Evolutionary conservation across 1,140 invertebrate genomes (phyloP).

Genomic region (Drosophila willistoni): DNA sequence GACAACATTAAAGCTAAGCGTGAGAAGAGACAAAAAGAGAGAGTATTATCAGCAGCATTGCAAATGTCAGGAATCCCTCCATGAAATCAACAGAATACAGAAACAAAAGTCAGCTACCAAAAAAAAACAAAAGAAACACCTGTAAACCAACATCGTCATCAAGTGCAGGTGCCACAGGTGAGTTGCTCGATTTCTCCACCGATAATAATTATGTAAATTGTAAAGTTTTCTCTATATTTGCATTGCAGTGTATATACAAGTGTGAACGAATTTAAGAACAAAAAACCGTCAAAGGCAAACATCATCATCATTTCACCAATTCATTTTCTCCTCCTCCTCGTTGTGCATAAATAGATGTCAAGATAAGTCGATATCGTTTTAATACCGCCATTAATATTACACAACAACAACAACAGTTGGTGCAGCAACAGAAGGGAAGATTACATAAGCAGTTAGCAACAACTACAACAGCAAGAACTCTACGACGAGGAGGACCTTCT

Average conservation of each 20-base stretch:
- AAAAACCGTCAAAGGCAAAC: not conserved
- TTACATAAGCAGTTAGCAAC: not conserved
- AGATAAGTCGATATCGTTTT: slow-evolving; percentile 74
- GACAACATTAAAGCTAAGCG: slow-evolving; percentile 66
- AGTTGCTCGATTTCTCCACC: slow-evolving; percentile 5
- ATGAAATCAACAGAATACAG: slow-evolving; percentile 56
- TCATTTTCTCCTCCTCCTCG: slow-evolving; percentile 6
- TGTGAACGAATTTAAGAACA: slow-evolving; percentile 68
- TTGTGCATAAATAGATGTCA: slow-evolving; percentile 55
- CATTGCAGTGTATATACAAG: slow-evolving; percentile 60
- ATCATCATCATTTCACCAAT: not conserved
- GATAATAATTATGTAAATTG: slow-evolving; percentile 11
- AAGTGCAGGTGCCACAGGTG: slow-evolving; percentile 38
- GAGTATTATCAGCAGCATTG: slow-evolving; percentile 67
- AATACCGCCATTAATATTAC: slow-evolving; percentile 73
- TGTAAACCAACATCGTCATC: not conserved
- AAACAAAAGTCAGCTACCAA: slow-evolving; percentile 19
- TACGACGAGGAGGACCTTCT: slow-evolving; percentile 17
- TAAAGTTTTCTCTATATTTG: slow-evolving; percentile 22
- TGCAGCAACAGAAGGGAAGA: slow-evolving; percentile 26
- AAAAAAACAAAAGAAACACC: slow-evolving; percentile 10
- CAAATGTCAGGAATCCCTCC: slow-evolving; percentile 74
- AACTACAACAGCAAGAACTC: not conserved
- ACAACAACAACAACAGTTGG: slow-evolving; percentile 38
- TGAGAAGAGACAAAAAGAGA: slow-evolving; percentile 17